Conservation (phyloP, 1,140 invertebrate species). For the Berghia stephanieae region DNA sequence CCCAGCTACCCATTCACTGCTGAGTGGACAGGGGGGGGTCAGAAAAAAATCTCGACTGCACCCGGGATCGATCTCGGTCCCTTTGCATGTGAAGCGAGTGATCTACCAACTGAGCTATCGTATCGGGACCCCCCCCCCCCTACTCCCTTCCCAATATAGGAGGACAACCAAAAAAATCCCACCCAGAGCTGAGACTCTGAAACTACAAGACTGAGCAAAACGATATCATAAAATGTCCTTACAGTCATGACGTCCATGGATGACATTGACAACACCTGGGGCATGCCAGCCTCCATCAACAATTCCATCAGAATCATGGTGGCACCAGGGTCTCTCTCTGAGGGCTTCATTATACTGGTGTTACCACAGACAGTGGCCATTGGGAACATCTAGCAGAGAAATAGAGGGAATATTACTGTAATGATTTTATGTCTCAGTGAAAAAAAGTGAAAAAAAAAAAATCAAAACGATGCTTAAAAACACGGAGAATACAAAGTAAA, state of each 20-base stretch:
- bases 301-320: conserved; percentile 93
- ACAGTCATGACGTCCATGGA: conserved; percentile 91
- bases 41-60: too few species aligned
- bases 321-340: conserved; percentile 96
- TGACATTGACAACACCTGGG: conserved; percentile 95
- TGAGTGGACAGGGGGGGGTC: too few species aligned
- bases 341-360: conserved; percentile 83
- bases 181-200: not conserved
- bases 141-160: too few species aligned
- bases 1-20: too few species aligned
- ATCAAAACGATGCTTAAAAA: too few species aligned
- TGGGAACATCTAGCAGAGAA: conserved; percentile 82
- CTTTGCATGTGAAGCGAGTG: too few species aligned
- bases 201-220: not conserved
- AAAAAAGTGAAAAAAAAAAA: not conserved
- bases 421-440: not conserved
- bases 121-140: too few species aligned
- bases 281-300: conserved; percentile 88
- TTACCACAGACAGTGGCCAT: conserved; percentile 90
- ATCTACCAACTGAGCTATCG: too few species aligned
- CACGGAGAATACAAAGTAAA: too few species aligned
- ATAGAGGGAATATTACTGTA: not conserved
- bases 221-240: conserved; percentile 21
- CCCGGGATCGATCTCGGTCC: too few species aligned
- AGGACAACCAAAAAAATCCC: not conserved